Conservation (phyloP, 2,113 vertebrate species). For the Pluvialis apricaria region DNA sequence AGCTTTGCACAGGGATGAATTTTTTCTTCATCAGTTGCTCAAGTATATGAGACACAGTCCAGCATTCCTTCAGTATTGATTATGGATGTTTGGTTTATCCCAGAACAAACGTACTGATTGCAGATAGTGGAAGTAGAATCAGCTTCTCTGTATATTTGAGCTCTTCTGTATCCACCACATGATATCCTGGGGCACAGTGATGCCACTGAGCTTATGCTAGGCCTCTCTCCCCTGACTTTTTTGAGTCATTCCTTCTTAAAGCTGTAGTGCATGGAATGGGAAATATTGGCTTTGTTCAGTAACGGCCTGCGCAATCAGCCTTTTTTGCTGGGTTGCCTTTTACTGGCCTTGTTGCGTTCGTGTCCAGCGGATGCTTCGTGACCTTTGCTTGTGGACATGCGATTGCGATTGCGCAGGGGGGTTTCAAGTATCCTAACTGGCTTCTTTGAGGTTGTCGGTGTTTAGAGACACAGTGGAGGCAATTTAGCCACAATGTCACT, state of each 20-base stretch:
- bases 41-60: background rate
- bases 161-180: background rate
- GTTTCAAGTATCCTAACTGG: background rate
- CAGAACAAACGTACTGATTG: background rate
- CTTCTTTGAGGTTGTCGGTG: background rate
- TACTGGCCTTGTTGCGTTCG: background rate
- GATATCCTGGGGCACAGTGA: background rate
- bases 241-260: background rate
- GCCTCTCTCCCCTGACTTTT: background rate
- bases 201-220: background rate
- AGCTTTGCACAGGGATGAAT: background rate
- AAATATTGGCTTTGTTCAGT: background rate
- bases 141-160: background rate
- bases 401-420: background rate
- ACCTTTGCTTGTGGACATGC: background rate
- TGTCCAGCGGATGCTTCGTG: background rate
- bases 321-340: background rate
- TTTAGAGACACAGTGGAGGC: background rate
- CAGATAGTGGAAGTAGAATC: background rate
- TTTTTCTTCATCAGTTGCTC: conserved; percentile 12
- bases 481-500: conserved; percentile 35
- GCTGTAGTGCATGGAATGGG: background rate
- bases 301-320: background rate
- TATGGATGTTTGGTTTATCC: conserved; percentile 2
- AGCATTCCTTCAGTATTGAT: background rate